Conservation (phyloP, 2,888 invertebrate genomes). For the Trachelus iudaicus region DNA sequence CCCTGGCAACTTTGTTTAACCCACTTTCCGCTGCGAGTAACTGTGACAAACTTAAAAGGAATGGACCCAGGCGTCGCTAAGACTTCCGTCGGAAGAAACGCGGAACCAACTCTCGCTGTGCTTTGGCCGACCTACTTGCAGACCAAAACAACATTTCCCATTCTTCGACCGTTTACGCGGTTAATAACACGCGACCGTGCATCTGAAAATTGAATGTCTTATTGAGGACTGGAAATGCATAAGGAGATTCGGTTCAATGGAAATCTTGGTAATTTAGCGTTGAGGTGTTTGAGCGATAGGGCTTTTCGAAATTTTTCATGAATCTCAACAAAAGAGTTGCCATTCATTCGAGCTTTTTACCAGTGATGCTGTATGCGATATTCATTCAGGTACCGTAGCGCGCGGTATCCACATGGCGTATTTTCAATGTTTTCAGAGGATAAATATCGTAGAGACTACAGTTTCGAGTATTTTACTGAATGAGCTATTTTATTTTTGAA, state of each 20-base stretch:
- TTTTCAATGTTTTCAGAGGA: background rate
- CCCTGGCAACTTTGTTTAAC: constrained; percentile 52
- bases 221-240: background rate
- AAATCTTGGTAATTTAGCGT: background rate
- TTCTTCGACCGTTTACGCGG: background rate
- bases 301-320: background rate
- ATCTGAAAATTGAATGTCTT: background rate
- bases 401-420: background rate
- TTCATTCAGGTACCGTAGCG: background rate
- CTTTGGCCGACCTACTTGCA: background rate
- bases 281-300: background rate
- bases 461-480: background rate
- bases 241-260: background rate
- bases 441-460: background rate
- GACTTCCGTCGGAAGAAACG: background rate
- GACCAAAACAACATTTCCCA: background rate
- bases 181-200: background rate
- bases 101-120: background rate
- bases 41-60: constrained; percentile 49
- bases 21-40: constrained; percentile 51
- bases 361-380: background rate
- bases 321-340: background rate
- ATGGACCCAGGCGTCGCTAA: constrained; percentile 4
- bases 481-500: background rate
- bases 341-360: background rate